Evolutionary conservation across 2,797 vertebrate genomes (phyloP), one percentile per base, ranked within the genome.

Genomic region (Acridotheres tristis): DNA sequence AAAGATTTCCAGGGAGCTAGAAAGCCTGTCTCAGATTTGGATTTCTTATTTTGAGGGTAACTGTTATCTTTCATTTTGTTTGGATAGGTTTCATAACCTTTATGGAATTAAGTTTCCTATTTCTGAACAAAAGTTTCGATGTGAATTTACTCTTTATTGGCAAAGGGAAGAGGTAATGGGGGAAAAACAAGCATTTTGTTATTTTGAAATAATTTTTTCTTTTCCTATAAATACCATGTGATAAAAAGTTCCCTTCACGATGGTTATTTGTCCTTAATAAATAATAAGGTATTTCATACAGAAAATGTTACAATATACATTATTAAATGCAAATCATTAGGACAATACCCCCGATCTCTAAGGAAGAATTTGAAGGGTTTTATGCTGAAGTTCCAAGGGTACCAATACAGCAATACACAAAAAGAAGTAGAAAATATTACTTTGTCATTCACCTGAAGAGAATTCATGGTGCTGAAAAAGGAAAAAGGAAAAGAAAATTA

Each of bases 121-220:
- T 79, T 89, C 40, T 71, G 25, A 77, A 30, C 7, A 42, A 36
- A 89, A 40, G 4, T 79, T 89, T 80, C 4, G 1, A 5, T 45
- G 48, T 59, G 5, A 43, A 2, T 67, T 85, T 11, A 4, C 36
- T 47, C 18, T 59, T 67, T 12, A 18, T 4, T n/a, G 13, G 6
- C 9, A 61, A 30, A 62, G 8, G 6, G 21, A 81, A 72, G 11
- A 73, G 2, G 8, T 0, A 1, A 55, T n/a, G 4, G 11, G 9
- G 5, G 3, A 9, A 66, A 76, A 69, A 2, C 0, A 50, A 47
- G 1, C 3, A 10, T 1, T 77, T 76, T 38, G 2, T 7, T 38
- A 16, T 16, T 80, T 62, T 26, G 5, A 69, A 87, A 51, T 4
- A 6, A 0, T 22, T 43, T 50, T 82, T 65, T 54, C 4, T n/a